Conservation (phyloP, 2,888 invertebrate species). For the Drosophila quinaria region DNA sequence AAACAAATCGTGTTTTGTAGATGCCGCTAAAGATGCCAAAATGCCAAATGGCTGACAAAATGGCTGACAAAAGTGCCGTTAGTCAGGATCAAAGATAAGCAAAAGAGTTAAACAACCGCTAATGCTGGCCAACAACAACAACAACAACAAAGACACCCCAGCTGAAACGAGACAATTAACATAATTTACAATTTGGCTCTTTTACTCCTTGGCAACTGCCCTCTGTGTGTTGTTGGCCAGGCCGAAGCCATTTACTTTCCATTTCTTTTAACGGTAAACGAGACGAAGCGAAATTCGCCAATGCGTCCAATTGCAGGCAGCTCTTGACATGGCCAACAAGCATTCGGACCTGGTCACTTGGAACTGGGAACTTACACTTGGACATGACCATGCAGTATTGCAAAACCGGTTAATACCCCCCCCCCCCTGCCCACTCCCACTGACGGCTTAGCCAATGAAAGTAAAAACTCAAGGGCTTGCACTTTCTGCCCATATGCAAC, state of each 20-base stretch:
- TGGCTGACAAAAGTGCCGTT: slow-evolving; percentile 62
- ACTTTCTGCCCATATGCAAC: slow-evolving; percentile 78
- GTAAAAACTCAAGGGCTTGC: slow-evolving; percentile 86
- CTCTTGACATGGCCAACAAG: slow-evolving; percentile 45
- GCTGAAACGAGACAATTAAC: slow-evolving; percentile 70
- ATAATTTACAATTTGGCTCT: slow-evolving; percentile 68
- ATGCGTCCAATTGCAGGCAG: slow-evolving; percentile 50
- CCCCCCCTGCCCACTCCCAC: neutral
- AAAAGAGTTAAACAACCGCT: slow-evolving; percentile 46
- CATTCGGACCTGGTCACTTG: slow-evolving; percentile 49
- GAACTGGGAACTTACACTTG: slow-evolving; percentile 38
- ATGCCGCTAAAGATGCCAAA: slow-evolving; percentile 36
- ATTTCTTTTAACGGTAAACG: slow-evolving; percentile 77
- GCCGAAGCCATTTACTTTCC: slow-evolving; percentile 67
- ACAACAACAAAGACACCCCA: slow-evolving; percentile 34
- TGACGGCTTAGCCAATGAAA: slow-evolving; percentile 75
- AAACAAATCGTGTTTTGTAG: slow-evolving; percentile 20
- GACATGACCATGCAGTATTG: slow-evolving; percentile 34
- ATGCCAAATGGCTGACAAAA: slow-evolving; percentile 44
- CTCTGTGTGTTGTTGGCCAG: slow-evolving; percentile 14
- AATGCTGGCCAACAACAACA: slow-evolving; percentile 34
- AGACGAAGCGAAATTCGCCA: slow-evolving; percentile 64
- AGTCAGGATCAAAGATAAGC: slow-evolving; percentile 62
- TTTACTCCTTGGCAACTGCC: slow-evolving; percentile 4
- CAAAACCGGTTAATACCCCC: slow-evolving; percentile 50